Percentiles rank a stretch among this genome's conserved stretches.
phyloP scores from a whole-genome alignment of 2,888 invertebrate species.

The Noctua fimbriata region DNA sequence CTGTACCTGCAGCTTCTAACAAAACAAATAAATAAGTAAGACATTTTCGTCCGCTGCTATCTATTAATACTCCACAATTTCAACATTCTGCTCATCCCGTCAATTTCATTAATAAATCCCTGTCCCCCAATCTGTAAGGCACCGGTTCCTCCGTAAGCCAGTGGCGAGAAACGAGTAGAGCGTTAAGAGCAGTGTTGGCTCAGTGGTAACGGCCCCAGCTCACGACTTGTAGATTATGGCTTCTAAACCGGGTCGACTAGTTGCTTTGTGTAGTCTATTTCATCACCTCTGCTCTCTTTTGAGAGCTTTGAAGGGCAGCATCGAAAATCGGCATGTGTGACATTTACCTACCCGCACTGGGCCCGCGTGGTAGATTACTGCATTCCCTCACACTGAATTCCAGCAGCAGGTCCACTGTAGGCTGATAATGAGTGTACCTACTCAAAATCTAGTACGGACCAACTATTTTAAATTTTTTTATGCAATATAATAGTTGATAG shows the following conservation, averaged over 20 bases:
- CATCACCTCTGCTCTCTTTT: not conserved
- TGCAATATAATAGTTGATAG: not conserved
- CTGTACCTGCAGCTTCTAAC: not conserved
- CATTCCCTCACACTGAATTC: not conserved
- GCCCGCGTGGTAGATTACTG: not conserved
- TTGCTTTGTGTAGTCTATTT: not conserved
- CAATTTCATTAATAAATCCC: constrained; percentile 47
- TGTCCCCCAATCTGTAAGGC: constrained; percentile 14
- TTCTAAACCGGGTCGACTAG: not conserved
- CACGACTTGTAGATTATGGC: not conserved
- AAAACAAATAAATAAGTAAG: not conserved
- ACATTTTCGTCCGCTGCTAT: not conserved
- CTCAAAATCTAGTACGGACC: not conserved
- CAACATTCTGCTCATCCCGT: constrained; percentile 22
- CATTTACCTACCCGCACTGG: not conserved
- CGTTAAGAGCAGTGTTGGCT: not conserved
- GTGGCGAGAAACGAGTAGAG: not conserved
- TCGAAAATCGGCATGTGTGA: not conserved
- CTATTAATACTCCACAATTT: constrained; percentile 17
- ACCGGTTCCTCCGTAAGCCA: not conserved
- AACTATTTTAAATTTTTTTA: not conserved
- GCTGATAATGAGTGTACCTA: not conserved
- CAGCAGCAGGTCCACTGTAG: not conserved
- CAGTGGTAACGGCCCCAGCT: not conserved
- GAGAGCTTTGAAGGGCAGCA: not conserved